Conservation (phyloP, 92 coral and sea anemone species). For the Nematostella vectensis region DNA sequence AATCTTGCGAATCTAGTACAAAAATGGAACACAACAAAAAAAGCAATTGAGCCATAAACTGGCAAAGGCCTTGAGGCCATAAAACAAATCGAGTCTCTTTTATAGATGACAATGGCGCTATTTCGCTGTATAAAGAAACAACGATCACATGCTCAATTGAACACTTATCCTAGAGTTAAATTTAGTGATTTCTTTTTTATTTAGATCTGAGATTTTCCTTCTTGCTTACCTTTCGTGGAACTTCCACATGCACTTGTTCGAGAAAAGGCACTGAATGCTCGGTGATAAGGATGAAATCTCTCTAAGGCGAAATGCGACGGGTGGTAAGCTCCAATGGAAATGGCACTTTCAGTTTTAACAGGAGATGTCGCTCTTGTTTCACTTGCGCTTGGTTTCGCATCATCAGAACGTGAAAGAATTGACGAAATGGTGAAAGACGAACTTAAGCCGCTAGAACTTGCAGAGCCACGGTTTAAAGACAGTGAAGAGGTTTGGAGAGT, state of each 20-base stretch:
- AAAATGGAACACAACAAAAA: no score
- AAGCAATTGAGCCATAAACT: no score
- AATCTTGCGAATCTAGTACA: no score
- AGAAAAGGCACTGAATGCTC: conserved; percentile 57
- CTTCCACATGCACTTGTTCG: conserved; percentile 26
- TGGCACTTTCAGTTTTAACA: conserved; percentile 19
- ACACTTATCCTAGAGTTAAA: no score
- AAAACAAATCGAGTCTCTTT: no score
- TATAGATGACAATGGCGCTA: no score
- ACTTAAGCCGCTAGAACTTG: conserved; percentile 25
- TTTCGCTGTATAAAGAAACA: no score
- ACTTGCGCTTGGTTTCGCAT: conserved; percentile 11
- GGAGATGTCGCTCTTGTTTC: conserved; percentile 17
- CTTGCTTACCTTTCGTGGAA: conserved; percentile 45
- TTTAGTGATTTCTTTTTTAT: no score
- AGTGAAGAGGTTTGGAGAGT: conserved; percentile 20
- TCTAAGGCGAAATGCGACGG: conserved; percentile 48
- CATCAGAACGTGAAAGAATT: conserved; percentile 67
- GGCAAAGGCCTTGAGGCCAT: no score
- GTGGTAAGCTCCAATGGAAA: conserved; percentile 24
- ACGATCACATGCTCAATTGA: no score
- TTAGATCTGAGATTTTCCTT: no score
- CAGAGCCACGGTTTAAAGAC: conserved; percentile 23
- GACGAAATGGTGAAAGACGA: conserved; percentile 76
- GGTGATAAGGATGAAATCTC: conserved; percentile 77